Evolutionary conservation across 2,888 invertebrate genomes (phyloP).

Genomic region (Sericinus montela): DNA sequence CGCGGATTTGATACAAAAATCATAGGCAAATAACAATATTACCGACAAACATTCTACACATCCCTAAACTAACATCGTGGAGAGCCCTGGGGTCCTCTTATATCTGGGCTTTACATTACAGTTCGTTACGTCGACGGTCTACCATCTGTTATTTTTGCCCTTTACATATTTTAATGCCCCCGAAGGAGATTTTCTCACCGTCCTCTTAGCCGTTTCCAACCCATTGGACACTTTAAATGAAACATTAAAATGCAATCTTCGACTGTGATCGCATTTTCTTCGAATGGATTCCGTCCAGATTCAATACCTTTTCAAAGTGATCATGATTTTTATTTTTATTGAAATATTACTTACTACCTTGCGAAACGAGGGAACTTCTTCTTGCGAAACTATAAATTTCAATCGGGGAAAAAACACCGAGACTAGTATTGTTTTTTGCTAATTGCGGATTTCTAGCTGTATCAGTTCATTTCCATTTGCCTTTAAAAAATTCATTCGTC

Average conservation of each 20-base stretch:
- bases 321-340: neutral
- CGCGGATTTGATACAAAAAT: constrained; percentile 67
- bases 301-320: neutral
- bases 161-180: constrained; percentile 73
- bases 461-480: too few relatives aligned
- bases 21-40: constrained; percentile 75
- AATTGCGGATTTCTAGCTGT: too few relatives aligned
- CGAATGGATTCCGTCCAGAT: constrained; percentile 22
- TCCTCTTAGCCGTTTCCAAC: constrained; percentile 60
- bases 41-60: constrained; percentile 69
- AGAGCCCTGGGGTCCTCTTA: constrained; percentile 51
- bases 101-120: constrained; percentile 54
- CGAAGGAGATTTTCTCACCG: constrained; percentile 48
- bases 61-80: constrained; percentile 60
- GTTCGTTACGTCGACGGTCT: constrained; percentile 57
- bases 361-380: neutral
- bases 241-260: constrained; percentile 62
- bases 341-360: neutral
- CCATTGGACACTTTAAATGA: constrained; percentile 64
- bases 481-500: too few relatives aligned
- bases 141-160: constrained; percentile 74
- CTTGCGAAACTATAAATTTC: too few relatives aligned
- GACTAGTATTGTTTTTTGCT: too few relatives aligned
- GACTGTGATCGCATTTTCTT: constrained; percentile 38
- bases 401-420: too few relatives aligned